Evolutionary conservation across 2,888 invertebrate species (phyloP), one percentile per base, ranked within the genome.

Genomic region (Thymelicus lineola): DNA sequence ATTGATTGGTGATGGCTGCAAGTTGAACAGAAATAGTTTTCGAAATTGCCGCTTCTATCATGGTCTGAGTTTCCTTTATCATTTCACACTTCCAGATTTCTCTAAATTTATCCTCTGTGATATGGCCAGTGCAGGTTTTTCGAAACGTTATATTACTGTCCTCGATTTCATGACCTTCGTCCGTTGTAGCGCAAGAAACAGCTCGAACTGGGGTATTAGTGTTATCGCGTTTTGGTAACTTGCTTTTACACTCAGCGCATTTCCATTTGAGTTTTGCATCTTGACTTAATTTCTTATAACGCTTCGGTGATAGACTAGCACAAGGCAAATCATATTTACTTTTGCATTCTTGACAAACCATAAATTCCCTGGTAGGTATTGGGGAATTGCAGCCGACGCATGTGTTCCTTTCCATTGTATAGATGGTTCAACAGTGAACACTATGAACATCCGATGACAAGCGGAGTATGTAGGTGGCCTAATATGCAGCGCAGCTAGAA

Each of bases 291-390:
- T 60, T 60, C 15, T 45, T 60, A 7, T 45, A 60, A 7, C 60
- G 42, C 12, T 60, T 60, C 1, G 60, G 60, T 4, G 60, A 45
- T 0, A 60, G 20, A 45, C 45, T 60, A 12, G 60, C 60, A 38
- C 59, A 59, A 5, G 35, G 35, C 14, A 59, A 38, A 42, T 59
- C 59, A 59, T 38, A 59, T 59, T 60, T 60, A 38, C 4, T 38
- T 12, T 53, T 53, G 15, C 53, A 64, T 12, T 55, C 53, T 9
- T 20, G 53, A 64, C 53, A 64, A 7, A 15, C 15, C 57, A 65
- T 64, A 46, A 63, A 61, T 59, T 71, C 57, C 20, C 12, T 64
- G 28, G 14, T 71, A 35, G 53, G 50, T n/a, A 58, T 72, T 53
- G 60, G 48, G 20, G 50, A 50, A 6, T 53, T 60, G 20, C 60